phyloP scores from a whole-genome alignment of 2,113 vertebrate species.

The Forbesichthys papilliferus region DNA sequence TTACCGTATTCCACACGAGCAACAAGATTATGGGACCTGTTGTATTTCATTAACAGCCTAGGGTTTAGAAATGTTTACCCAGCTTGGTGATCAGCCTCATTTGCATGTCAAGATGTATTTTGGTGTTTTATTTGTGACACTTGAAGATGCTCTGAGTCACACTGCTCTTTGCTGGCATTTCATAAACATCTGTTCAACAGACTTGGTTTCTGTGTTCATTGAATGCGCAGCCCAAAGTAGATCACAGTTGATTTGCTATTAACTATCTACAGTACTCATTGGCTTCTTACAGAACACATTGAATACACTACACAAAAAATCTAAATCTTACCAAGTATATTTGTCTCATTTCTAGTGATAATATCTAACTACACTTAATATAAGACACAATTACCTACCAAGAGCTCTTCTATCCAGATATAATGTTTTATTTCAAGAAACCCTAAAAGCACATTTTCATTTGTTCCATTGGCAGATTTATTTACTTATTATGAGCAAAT shows the following conservation, averaged over 20 bases:
- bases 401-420: no score
- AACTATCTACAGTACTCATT: conserved; percentile 5
- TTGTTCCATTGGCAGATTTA: no score
- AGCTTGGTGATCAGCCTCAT: conserved; percentile 41
- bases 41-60: background rate
- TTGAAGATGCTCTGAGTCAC: conserved; percentile 59
- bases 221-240: conserved; percentile 43
- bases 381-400: no score
- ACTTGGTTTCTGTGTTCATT: conserved; percentile 18
- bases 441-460: no score
- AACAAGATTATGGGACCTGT: conserved; percentile 22
- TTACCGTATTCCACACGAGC: conserved; percentile 6
- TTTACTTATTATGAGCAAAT: no score
- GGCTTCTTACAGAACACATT: no score
- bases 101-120: conserved; percentile 48
- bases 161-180: conserved; percentile 54
- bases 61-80: background rate
- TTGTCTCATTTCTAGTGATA: no score
- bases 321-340: no score
- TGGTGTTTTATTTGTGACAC: conserved; percentile 38
- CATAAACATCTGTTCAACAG: conserved; percentile 50
- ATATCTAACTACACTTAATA: no score
- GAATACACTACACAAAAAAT: no score
- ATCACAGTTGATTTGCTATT: conserved; percentile 9
- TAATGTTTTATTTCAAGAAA: no score